Evolutionary conservation across 2,797 vertebrate species (phyloP).

Genomic region (Amazonetta brasiliensis): DNA sequence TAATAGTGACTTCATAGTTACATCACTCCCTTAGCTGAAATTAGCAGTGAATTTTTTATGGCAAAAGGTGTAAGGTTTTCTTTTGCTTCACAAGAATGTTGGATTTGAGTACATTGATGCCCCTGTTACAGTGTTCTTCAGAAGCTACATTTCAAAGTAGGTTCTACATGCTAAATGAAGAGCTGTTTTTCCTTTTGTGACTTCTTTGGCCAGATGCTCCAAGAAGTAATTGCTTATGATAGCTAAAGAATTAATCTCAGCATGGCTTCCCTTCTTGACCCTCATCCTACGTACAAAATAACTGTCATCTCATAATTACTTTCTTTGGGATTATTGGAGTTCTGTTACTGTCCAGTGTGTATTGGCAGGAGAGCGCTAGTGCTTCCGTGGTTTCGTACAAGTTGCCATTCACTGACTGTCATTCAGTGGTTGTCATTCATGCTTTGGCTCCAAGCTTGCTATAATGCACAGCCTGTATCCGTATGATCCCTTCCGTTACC

Average conservation of each 20-base stretch:
- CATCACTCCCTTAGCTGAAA: background rate
- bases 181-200: background rate
- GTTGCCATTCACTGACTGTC: background rate
- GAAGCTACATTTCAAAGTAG: background rate
- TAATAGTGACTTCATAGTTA: background rate
- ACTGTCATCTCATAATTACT: background rate
- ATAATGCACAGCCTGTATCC: background rate
- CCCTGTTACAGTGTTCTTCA: background rate
- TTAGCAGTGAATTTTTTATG: background rate
- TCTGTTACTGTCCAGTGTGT: background rate
- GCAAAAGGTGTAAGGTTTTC: background rate
- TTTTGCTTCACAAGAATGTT: background rate
- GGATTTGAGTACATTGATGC: background rate
- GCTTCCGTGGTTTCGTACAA: background rate
- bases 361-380: background rate
- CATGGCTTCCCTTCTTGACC: background rate
- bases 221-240: background rate
- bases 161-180: background rate
- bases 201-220: background rate
- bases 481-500: background rate
- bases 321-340: background rate
- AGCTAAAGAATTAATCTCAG: background rate
- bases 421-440: background rate
- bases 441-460: background rate
- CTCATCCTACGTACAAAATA: background rate